Evolutionary conservation across 2,888 invertebrate species (phyloP), one percentile per base, ranked within the genome.

Genomic region (Agrochola macilenta): DNA sequence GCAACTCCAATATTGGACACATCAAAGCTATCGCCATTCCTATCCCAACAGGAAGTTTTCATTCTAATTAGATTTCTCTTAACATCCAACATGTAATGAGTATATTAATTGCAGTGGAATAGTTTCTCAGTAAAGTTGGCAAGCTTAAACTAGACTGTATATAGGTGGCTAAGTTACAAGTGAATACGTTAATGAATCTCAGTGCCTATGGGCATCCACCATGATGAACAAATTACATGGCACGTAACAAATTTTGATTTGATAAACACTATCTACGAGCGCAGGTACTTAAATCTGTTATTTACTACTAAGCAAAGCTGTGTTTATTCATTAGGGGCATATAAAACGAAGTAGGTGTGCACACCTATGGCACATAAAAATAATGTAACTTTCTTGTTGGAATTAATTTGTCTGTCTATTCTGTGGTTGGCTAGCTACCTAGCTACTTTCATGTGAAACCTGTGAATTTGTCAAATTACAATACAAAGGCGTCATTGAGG

Each of bases 401-500:
- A 86, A 86, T 85, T 72, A 81, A 82, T 82, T 79, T 58, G 72
- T 78, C 72, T 52, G 78, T 65, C 60, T 84, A 46, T 65, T 72
- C 54, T 54, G 76, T 76, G 83, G 66, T 79, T 83, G 71, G 86
- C 74, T 78, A 73, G 39, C 52, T 69, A 20, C 30, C 74, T 79
- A 70, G 81, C 82, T 81, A 88, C 78, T 83, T 81, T 94, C 93
- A 93, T 92, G 91, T 89, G 95, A 95, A 94, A 84, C 70, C 87
- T 93, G 92, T 88, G 93, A 94, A 94, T 94, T 95, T 93, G 93
- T 94, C 91, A 93, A 95, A 95, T 95, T 95, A 95, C 93, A 95
- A 95, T 95, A 95, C 95, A 95, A 95, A 95, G 94, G 90, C 93
- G 89, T 91, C 89, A 89, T 92, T 89, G 89, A 87, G 89, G 89